Evolutionary conservation across 2,888 invertebrate genomes (phyloP).

Genomic region (Icerya purchasi): DNA sequence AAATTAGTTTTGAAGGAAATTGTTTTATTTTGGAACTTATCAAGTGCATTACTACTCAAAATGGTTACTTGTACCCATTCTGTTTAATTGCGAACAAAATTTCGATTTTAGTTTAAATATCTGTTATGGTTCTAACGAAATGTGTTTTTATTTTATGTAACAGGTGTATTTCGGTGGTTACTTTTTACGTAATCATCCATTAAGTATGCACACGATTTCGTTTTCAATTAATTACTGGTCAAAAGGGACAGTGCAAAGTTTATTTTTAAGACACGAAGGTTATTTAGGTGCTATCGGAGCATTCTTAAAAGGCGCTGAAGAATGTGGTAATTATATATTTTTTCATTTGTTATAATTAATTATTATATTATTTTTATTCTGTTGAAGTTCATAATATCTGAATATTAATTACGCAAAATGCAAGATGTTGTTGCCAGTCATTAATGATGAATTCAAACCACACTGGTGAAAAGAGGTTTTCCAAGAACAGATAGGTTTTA

Average conservation of each 20-base stretch:
- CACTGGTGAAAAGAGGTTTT: too few relatives aligned
- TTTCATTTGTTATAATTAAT: not conserved
- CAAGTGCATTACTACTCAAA: too few relatives aligned
- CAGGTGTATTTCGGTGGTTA: constrained; percentile 46
- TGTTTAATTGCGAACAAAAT: too few relatives aligned
- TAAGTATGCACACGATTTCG: constrained; percentile 44
- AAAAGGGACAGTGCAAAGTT: constrained; percentile 37
- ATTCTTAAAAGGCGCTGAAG: constrained; percentile 40
- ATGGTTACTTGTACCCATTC: too few relatives aligned
- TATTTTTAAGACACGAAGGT: constrained; percentile 46
- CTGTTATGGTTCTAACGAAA: too few relatives aligned
- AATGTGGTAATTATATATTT: constrained; percentile 26
- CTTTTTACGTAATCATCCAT: constrained; percentile 42
- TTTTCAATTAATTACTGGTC: constrained; percentile 48
- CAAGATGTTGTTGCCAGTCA: not conserved
- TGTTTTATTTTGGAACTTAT: too few relatives aligned
- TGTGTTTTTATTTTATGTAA: too few relatives aligned
- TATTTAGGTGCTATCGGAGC: constrained; percentile 48
- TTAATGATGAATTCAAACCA: too few relatives aligned
- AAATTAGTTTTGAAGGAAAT: too few relatives aligned
- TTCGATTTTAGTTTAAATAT: too few relatives aligned
- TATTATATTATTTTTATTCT: not conserved
- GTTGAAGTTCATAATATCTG: not conserved
- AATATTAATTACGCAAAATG: not conserved
- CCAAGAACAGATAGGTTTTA: too few relatives aligned